Conservation (phyloP, 2,888 invertebrate species). For the Sinelater perroti region DNA sequence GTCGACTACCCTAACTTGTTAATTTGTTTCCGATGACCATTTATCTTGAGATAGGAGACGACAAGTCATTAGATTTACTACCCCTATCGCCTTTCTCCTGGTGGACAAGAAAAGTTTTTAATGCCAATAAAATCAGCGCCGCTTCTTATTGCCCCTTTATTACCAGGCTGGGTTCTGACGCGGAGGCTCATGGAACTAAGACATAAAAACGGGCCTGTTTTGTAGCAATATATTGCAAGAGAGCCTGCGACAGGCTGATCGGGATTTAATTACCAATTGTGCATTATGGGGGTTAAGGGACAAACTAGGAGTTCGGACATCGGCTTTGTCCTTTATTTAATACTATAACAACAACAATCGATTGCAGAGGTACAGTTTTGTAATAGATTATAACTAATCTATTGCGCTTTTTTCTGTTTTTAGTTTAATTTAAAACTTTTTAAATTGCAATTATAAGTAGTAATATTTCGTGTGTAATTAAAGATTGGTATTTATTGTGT, state of each 20-base stretch:
- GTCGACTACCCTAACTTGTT: constrained; percentile 32
- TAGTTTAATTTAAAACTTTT: too few relatives aligned
- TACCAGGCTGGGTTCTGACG: too few relatives aligned
- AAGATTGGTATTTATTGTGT: too few relatives aligned
- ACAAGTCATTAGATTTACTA: constrained; percentile 27
- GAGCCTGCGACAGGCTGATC: constrained; percentile 5
- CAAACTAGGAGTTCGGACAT: constrained; percentile 19
- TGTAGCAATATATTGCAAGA: background rate
- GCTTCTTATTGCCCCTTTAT: constrained; percentile 16
- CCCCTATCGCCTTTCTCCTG: constrained; percentile 1
- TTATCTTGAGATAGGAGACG: constrained; percentile 28
- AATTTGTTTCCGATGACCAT: constrained; percentile 38
- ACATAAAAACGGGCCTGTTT: background rate
- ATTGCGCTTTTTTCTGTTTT: too few relatives aligned
- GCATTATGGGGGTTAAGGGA: constrained; percentile 5
- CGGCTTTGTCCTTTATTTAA: too few relatives aligned
- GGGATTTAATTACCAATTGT: constrained; percentile 21
- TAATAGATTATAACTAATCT: too few relatives aligned
- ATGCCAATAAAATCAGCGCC: background rate
- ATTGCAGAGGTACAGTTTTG: too few relatives aligned
- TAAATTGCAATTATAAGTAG: too few relatives aligned
- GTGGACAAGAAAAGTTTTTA: background rate
- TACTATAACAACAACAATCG: too few relatives aligned
- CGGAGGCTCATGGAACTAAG: background rate
- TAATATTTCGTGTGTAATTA: too few relatives aligned